Evolutionary conservation across 2,797 vertebrate species (phyloP).

Genomic region (Holocentrus rufus): DNA sequence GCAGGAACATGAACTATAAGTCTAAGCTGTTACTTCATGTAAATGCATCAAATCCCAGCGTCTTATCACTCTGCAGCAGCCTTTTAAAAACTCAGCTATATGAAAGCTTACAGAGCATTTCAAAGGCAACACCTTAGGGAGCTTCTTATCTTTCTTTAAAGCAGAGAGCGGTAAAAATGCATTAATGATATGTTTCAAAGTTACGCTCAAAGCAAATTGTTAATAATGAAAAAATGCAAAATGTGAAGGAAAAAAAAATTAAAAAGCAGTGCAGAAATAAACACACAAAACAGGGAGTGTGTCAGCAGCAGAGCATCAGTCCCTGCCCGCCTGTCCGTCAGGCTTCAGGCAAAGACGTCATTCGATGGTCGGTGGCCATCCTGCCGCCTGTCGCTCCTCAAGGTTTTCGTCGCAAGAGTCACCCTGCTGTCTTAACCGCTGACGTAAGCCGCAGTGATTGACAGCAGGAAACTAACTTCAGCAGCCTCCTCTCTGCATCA

Average conservation of each 20-base stretch:
- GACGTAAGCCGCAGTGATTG: constrained; percentile 60
- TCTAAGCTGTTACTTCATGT: constrained; percentile 38
- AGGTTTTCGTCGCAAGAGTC: not conserved
- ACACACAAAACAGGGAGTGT: constrained; percentile 1
- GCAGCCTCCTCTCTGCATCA: constrained; percentile 78
- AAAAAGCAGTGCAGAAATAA: constrained; percentile 11
- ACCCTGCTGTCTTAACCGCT: constrained; percentile 67
- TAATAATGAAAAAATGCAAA: constrained; percentile 7
- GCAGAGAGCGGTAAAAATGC: constrained; percentile 30
- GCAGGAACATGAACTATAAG: constrained; percentile 41
- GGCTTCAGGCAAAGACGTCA: constrained; percentile 84
- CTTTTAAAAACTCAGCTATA: constrained; percentile 46
- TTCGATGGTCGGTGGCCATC: constrained; percentile 71
- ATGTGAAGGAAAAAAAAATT: constrained; percentile 10
- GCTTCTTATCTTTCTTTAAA: constrained; percentile 33
- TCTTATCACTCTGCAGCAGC: constrained; percentile 59
- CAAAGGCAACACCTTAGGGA: constrained; percentile 32
- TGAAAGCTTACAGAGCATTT: constrained; percentile 54
- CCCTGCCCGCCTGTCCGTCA: constrained; percentile 75
- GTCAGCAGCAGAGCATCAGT: constrained; percentile 73
- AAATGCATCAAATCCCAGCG: constrained; percentile 53
- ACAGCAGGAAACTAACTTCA: constrained; percentile 87
- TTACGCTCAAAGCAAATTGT: not conserved
- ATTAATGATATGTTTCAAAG: constrained; percentile 29
- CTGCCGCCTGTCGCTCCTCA: constrained; percentile 58